These are phyloP conservation scores for Andrena bicolor DNA, from an alignment of 2,888 invertebrate species.

Conservation along the genomic window DNA sequence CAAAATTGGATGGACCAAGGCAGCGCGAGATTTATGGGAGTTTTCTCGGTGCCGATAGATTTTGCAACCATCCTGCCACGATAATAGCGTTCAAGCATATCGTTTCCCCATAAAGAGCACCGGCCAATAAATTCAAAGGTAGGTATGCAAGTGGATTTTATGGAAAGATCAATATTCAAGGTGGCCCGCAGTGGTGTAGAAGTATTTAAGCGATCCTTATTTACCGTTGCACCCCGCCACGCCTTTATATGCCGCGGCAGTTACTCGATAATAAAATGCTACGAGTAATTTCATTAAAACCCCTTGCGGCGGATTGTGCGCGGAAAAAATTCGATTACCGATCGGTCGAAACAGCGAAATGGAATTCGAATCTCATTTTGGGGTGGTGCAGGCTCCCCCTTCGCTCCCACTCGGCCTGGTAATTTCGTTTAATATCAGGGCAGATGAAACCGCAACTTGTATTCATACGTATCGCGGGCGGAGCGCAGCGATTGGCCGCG, in stretches of 20 bases:
- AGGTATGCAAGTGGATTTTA: constrained; percentile 16
- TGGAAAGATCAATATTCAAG: constrained; percentile 37
- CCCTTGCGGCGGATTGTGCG: constrained; percentile 44
- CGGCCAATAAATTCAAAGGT: constrained; percentile 26
- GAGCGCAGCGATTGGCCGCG: constrained; percentile 44
- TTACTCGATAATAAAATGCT: constrained; percentile 26
- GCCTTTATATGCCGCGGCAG: background rate
- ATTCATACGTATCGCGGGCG: constrained; percentile 42
- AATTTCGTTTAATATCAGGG: constrained; percentile 66
- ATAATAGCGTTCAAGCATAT: background rate
- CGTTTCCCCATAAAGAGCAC: background rate
- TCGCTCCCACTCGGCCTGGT: constrained; percentile 3
- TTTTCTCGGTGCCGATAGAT: background rate
- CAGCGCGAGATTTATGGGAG: constrained; percentile 9
- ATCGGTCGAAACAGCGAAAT: constrained; percentile 54
- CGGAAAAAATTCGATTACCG: constrained; percentile 55
- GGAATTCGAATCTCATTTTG: constrained; percentile 40
- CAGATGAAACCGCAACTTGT: constrained; percentile 57
- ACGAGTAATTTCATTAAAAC: constrained; percentile 53
- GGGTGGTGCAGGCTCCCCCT: background rate
- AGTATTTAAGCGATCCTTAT: constrained; percentile 37
- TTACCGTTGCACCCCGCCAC: background rate
- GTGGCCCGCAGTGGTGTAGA: background rate
- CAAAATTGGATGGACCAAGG: too few relatives aligned
- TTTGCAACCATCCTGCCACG: background rate